Base-by-base conservation (phyloP, 2,113 vertebrate genomes). In the Fukomys damarensis region DNA sequence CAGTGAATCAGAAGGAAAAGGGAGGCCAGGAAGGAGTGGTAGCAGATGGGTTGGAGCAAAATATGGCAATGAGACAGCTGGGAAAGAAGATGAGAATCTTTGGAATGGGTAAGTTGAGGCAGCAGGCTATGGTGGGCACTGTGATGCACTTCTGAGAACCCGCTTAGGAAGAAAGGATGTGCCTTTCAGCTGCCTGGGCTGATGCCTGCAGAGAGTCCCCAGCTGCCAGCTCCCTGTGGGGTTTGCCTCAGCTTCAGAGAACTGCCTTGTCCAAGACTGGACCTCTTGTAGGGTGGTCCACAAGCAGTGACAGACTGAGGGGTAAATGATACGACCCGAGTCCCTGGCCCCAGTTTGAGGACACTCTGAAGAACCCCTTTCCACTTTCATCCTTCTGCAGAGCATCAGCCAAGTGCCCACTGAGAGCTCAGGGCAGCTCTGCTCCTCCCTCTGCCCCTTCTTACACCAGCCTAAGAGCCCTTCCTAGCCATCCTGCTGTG, bases 381-480 rank as follows among this genome's bases (percentile, higher is more conserved):
- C 24, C 17, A 5, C 41, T 35, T 19, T 35, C 22, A 43, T 11
- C 3, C 14, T 13, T 66, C 10, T 58, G 9, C n/a, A 19, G 0
- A 19, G 12, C 3, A 2, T 35, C 0, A 0, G 43, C 41, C n/a
- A 41, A 90, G 16, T 22, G 1, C 11, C 49, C 76, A 16, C 0
- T 17, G n/a, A 68, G 76, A 16, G 7, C 7, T 20, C 66, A 16
- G 12, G 2, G 0, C 3, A 2, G 22, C 30, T 63, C 82, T 56
- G 9, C 46, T 22, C 74, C 30, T 65, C 54, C 35, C 49, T 66
- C 74, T 74, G 41, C 22, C 8, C 1, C 35, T 66, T 22, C 56
- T 54, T 4, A 5, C 10, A n/a, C 28, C 38, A 43, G 38, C 38
- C 70, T 2, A 6, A 76, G 38, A 46, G n/a, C 17, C 13, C 3